Base-by-base conservation (phyloP, 2,797 vertebrate species). In the Scolopax rusticola region DNA sequence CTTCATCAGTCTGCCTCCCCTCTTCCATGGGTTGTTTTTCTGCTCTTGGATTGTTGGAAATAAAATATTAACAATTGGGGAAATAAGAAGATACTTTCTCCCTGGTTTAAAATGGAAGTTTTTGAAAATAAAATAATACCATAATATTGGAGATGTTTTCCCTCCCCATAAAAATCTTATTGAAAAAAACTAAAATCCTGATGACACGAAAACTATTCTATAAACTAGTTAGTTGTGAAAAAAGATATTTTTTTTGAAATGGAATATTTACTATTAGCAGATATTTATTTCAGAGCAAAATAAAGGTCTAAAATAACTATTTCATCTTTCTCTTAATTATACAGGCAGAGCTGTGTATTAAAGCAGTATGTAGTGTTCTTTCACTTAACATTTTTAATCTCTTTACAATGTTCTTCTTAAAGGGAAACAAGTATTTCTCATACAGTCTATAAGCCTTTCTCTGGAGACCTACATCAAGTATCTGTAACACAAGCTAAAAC, bases 381-480 rank as follows among this genome's bases (percentile, higher is more conserved):
- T 70, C 51, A 70, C 41, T 81, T 15, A 94, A 85, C 33, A 25
- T 73, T 95, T 95, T 84, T 61, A 93, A 94, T 92, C 60, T 82
- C 59, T 90, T 89, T 83, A 28, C 51, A 74, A 23, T n/a, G 21
- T 32, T 92, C 25, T 56, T 73, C 14, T 68, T 56, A 63, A 73
- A 87, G 36, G 32, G 77, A 95, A 94, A 86, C 16, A 87, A 89
- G 73, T 90, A 87, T 83, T 95, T 91, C 64, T 92, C 54, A 69
- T 25, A 32, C 20, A 92, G 41, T 54, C 54, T 77, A 6, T 45
- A 74, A 84, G 28, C 7, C 32, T 76, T 90, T 59, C 79, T 76
- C 89, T 48, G 60, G 79, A 89, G 84, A 90, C 87, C 74, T 56
- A 77, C 32, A 51, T 56, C 38, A 87, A 84, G 68, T 80, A 59